Evolutionary conservation across 2,888 invertebrate species (phyloP).

Genomic region (Amphipoea lucens): DNA sequence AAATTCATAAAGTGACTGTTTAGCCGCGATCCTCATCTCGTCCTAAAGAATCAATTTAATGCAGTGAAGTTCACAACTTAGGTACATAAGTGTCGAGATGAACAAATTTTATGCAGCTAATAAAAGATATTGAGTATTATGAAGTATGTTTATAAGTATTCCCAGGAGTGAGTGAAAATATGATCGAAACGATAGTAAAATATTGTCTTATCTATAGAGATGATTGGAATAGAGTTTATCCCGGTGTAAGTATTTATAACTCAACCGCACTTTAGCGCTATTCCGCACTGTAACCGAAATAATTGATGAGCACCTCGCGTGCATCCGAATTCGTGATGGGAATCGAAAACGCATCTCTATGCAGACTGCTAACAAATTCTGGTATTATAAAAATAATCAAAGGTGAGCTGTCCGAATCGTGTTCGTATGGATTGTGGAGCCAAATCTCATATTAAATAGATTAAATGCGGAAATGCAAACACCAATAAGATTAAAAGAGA

Average conservation of each 20-base stretch:
- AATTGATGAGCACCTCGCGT: constrained; percentile 18
- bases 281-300: neutral
- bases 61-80: too few relatives aligned
- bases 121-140: neutral
- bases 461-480: too few relatives aligned
- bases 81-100: too few relatives aligned
- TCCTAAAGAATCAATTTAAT: neutral
- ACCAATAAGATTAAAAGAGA: too few relatives aligned
- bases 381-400: neutral
- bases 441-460: neutral
- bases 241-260: neutral
- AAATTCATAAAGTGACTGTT: neutral
- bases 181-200: neutral
- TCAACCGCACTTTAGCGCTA: neutral
- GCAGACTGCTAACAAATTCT: neutral
- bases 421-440: neutral
- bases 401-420: neutral
- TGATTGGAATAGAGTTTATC: neutral
- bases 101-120: neutral
- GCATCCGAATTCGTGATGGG: neutral
- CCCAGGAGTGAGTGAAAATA: too few relatives aligned
- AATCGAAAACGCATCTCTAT: neutral
- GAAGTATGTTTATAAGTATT: neutral
- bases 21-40: neutral
- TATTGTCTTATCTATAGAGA: neutral